Base-by-base conservation (phyloP, 2,797 vertebrate genomes). In the Xerus rutilus region DNA sequence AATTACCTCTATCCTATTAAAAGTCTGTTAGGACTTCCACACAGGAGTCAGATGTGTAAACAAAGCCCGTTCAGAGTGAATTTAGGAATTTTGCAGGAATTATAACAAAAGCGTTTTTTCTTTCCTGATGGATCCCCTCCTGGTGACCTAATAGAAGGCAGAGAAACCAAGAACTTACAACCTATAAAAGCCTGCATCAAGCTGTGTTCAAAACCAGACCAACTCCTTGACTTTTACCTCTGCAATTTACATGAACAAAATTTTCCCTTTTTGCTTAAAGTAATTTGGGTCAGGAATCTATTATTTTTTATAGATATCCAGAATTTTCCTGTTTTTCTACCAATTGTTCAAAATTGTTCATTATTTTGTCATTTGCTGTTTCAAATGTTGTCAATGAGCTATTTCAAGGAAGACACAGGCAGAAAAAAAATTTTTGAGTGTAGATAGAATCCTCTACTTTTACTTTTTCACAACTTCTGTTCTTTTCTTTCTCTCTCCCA, bases 321-420 rank as follows among this genome's bases (percentile, higher is more conserved):
- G 14, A 73, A 69, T 65, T 69, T 57, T 78, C 47, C 39, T 77
- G 28, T 73, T 89, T 96, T 95, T 45, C 67, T 13, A 62, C 54
- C 28, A 77, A 78, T 6, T 52, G 7, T 88, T 93, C 45, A 67
- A 90, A 86, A 81, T 30, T 65, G 9, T 86, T 86, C 17, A 89
- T 81, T 73, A 39, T 78, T 86, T 95, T 79, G 8, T 73, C 18
- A 43, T 69, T 95, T 96, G 64, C 12, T 70, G 39, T 93, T 92
- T 65, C 39, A 32, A 87, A 77, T 78, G 78, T 93, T 92, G 49
- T 76, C 49, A 72, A 4, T 30, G 62, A 84, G 17, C 47, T 45
- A 9, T 73, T 57, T 90, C 30, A 49, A 57, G 72, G 30, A 84
- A 93, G 59, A 84, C 35, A 89, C 73, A 59, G 73, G n/a, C 4